A percentile compares a stretch with the other conserved stretches of the same genome.
phyloP scores from a whole-genome alignment of 2,113 vertebrate genomes.

The Noturus placidus region DNA sequence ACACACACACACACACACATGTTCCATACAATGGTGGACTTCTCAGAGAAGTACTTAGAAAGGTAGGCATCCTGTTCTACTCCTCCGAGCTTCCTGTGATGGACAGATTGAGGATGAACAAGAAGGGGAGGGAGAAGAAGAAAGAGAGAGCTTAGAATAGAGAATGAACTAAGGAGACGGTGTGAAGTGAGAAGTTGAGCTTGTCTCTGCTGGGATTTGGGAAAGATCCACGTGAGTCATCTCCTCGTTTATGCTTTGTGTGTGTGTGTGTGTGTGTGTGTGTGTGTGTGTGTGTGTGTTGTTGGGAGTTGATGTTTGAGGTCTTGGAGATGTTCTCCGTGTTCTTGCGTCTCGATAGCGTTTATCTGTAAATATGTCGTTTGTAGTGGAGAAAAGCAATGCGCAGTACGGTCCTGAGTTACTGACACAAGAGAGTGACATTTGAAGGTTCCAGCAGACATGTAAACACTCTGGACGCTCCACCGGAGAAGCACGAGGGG shows the following conservation, averaged over 20 bases:
- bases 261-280: conserved; percentile 14
- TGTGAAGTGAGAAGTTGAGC: conserved; percentile 55
- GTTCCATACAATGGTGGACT: conserved; percentile 79
- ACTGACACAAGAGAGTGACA: conserved; percentile 3
- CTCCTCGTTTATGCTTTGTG: neutral
- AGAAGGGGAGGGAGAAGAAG: conserved; percentile 12
- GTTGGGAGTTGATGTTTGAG: neutral
- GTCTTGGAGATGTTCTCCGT: neutral
- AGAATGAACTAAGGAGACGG: conserved; percentile 1
- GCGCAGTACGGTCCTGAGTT: neutral
- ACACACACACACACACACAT: conserved; percentile 60
- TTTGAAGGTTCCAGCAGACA: conserved; percentile 23
- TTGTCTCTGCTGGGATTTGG: conserved; percentile 26
- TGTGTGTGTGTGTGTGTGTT: conserved; percentile 19
- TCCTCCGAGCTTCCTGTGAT: conserved; percentile 45
- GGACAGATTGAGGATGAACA: conserved; percentile 33
- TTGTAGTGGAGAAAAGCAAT: neutral
- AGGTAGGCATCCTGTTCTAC: conserved; percentile 73
- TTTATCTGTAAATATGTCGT: neutral
- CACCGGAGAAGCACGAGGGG: neutral
- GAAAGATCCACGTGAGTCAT: conserved; percentile 11
- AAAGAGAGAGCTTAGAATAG: conserved; percentile 18
- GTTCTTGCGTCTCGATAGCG: neutral
- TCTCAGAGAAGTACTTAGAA: conserved; percentile 86
- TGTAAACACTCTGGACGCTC: conserved; percentile 6